These are phyloP conservation scores for Gymnoscopelus braueri DNA, from an alignment of 2,797 vertebrate species.

Conservation along the genomic window DNA sequence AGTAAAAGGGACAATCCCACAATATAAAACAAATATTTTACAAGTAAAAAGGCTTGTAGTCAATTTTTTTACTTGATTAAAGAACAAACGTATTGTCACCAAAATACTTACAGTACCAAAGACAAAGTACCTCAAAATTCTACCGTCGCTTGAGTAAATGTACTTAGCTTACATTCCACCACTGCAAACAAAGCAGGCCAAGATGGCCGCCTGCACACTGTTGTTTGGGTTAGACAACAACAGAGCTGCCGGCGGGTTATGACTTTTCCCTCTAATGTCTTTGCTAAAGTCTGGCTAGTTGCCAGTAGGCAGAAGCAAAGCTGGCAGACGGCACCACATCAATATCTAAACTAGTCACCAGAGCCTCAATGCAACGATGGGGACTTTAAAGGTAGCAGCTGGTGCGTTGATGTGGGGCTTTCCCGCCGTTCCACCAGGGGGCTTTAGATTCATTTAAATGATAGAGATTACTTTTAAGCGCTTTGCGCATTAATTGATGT, in stretches of 20 bases:
- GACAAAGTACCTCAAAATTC: slow-evolving; percentile 22
- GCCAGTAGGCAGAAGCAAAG: slow-evolving; percentile 44
- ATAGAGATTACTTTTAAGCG: slow-evolving; percentile 80
- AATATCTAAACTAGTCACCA: no score
- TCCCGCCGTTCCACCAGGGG: slow-evolving; percentile 62
- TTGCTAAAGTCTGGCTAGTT: slow-evolving; percentile 68
- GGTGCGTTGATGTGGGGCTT: slow-evolving; percentile 77
- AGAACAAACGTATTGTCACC: no score
- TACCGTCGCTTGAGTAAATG: no score
- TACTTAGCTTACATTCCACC: no score
- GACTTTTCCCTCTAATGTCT: slow-evolving; percentile 74
- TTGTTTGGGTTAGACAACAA: slow-evolving; percentile 55
- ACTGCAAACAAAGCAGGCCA: neutral
- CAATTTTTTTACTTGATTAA: no score
- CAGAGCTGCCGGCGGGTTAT: slow-evolving; percentile 56
- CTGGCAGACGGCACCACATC: no score
- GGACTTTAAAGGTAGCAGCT: slow-evolving; percentile 80
- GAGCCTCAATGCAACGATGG: slow-evolving; percentile 60
- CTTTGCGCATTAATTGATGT: slow-evolving; percentile 75
- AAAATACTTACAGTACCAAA: neutral
- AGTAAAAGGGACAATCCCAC: no score
- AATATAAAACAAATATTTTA: no score
- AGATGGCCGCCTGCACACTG: slow-evolving; percentile 43
- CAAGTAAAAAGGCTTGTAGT: no score
- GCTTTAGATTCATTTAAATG: slow-evolving; percentile 84